phyloP scores from a whole-genome alignment of 2,888 invertebrate species.

The Drosophila niveifrons region DNA sequence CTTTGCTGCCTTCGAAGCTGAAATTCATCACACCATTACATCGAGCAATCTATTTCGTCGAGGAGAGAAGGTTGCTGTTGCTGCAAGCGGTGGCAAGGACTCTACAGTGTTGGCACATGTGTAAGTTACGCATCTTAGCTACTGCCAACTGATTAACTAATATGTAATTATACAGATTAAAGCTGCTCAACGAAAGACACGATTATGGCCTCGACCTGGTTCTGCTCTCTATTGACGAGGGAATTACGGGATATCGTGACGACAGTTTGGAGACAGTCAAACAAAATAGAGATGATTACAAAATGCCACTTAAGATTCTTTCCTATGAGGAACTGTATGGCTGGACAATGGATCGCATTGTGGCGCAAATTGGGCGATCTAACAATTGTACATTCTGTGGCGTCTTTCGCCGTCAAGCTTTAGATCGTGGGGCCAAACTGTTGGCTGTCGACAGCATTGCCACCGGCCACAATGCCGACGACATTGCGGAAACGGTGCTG shows the following conservation, averaged over 20 bases:
- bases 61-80: conserved; percentile 95
- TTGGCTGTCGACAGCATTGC: conserved; percentile 96
- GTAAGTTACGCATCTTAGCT: conserved; percentile 50
- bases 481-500: conserved; percentile 98
- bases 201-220: conserved; percentile 95
- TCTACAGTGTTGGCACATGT: conserved; percentile 98
- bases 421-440: conserved; percentile 96
- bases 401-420: conserved; percentile 97
- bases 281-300: conserved; percentile 96
- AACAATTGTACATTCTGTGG: conserved; percentile 99
- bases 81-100: conserved; percentile 97
- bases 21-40: conserved; percentile 96
- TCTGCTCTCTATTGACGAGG: conserved; percentile 98
- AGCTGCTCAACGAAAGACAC: conserved; percentile 95
- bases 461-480: conserved; percentile 98
- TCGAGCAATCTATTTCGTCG: conserved; percentile 92
- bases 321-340: conserved; percentile 99
- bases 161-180: conserved; percentile 86
- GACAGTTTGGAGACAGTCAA: conserved; percentile 99
- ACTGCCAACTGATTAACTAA: rapidly evolving
- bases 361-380: conserved; percentile 92
- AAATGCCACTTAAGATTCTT: conserved; percentile 96
- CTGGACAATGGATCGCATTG: conserved; percentile 99
- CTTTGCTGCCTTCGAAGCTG: conserved; percentile 96
- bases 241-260: conserved; percentile 97